Conservation (phyloP, 2,888 invertebrate genomes). For the Nephrotoma appendiculata region DNA sequence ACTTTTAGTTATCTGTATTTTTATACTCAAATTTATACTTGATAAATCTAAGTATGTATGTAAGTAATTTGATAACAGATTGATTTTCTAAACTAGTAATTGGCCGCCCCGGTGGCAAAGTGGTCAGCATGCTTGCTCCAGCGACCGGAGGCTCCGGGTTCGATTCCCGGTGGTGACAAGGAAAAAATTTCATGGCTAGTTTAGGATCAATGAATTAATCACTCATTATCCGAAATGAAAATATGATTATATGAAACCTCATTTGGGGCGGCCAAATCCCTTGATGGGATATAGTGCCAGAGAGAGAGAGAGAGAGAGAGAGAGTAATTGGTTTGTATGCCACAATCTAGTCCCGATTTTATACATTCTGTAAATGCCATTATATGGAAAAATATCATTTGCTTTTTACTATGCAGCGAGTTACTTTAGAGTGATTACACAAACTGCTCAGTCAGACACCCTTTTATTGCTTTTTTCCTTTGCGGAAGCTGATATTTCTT, state of each 20-base stretch:
- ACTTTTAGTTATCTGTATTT: neutral
- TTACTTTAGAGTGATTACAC: neutral
- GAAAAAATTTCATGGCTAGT: too few species aligned
- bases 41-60: slow-evolving; percentile 7
- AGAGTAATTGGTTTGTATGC: too few species aligned
- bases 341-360: neutral
- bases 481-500: neutral
- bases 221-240: too few species aligned
- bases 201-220: too few species aligned
- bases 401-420: neutral
- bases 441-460: neutral
- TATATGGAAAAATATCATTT: neutral
- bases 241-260: too few species aligned
- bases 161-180: too few species aligned
- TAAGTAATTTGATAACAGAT: neutral
- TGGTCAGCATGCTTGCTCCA: too few species aligned
- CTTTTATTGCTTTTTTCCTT: neutral
- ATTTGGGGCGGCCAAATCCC: too few species aligned
- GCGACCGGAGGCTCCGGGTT: too few species aligned
- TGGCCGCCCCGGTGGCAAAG: too few species aligned
- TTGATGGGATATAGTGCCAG: too few species aligned
- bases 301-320: too few species aligned
- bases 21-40: neutral
- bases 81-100: neutral
- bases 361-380: neutral